These are phyloP conservation scores for Papilio xuthus DNA, from an alignment of 1,140 invertebrate species.

Conservation along the genomic window DNA sequence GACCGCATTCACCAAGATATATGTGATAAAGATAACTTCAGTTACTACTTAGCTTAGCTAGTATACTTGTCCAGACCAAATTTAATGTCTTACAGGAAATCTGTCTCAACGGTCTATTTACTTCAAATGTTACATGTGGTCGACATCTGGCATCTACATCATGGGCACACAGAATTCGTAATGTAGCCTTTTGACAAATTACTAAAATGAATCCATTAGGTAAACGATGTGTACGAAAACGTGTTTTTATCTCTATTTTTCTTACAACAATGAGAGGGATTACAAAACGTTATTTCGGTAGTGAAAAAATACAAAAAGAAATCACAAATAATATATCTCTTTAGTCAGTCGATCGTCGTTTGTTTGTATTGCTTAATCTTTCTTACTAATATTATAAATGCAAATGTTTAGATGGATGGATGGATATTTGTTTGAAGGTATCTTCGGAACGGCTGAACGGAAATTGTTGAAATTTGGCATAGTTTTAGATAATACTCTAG, in stretches of 20 bases:
- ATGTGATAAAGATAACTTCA: not conserved
- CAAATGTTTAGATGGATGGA: too few relatives aligned
- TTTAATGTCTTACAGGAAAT: slow-evolving; percentile 17
- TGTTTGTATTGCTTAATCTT: not conserved
- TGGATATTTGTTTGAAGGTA: too few relatives aligned
- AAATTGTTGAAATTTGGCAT: too few relatives aligned
- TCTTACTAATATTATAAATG: too few relatives aligned
- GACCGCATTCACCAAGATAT: not conserved
- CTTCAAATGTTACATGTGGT: slow-evolving; percentile 42
- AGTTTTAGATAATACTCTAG: too few relatives aligned
- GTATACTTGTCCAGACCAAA: not conserved
- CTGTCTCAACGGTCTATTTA: slow-evolving; percentile 38
- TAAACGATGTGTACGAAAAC: not conserved
- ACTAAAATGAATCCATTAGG: slow-evolving; percentile 20
- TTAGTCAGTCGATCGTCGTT: not conserved
- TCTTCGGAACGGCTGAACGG: too few relatives aligned
- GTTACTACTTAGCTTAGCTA: not conserved
- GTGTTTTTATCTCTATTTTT: not conserved
- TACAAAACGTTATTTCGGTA: not conserved
- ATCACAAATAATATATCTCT: not conserved
- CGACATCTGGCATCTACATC: slow-evolving; percentile 43
- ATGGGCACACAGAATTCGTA: not conserved
- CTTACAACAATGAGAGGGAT: not conserved
- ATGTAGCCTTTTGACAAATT: slow-evolving; percentile 19
- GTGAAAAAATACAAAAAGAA: not conserved